Evolutionary conservation across 2,797 vertebrate species (phyloP), one percentile per base, ranked within the genome.

Genomic region (Menidia menidia): DNA sequence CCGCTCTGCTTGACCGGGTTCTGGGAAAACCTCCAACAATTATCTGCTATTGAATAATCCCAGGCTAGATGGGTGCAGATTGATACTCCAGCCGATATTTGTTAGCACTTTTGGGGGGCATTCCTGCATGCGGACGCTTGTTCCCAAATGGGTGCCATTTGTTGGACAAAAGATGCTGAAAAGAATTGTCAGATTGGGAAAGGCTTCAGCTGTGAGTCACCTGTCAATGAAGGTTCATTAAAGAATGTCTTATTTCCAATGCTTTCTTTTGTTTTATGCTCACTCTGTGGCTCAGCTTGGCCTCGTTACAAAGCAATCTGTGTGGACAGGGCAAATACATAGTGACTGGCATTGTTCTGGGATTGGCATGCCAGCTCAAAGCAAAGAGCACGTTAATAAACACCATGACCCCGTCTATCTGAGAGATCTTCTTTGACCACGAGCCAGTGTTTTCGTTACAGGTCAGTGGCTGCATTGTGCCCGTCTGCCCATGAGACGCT

Each of bases 341-440:
- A 89, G 85, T 93, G 92, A 93, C 92, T 90, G 87, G 77, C 80
- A 92, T 94, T 94, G 92, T 94, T 92, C 81, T 84, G 72, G 90
- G 88, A 92, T 88, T 90, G 90, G 87, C 90, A 89, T 83, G 69
- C 77, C 67, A 44, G 77, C 83, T 89, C 68, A 71, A 85, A 84
- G 60, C 73, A 9, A 48, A 61, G 76, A 58, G 61, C 43, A 56
- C 32, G 55, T 64, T 79, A 81, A 81, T 72, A 77, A 85, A 84
- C 67, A 30, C 31, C 44, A 44, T 19, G 3, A 63, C 48, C 72
- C 55, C 7, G 48, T 70, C 43, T 33, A 71, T 70, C 68, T 73
- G 60, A 77, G 75, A 82, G 73, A 65, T 58, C 77, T 31, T 70
- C 68, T 84, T 80, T 79, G 82, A 80, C 78, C 72, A 61, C 76